phyloP scores from a whole-genome alignment of 2,888 invertebrate species.

The Mantis religiosa region DNA sequence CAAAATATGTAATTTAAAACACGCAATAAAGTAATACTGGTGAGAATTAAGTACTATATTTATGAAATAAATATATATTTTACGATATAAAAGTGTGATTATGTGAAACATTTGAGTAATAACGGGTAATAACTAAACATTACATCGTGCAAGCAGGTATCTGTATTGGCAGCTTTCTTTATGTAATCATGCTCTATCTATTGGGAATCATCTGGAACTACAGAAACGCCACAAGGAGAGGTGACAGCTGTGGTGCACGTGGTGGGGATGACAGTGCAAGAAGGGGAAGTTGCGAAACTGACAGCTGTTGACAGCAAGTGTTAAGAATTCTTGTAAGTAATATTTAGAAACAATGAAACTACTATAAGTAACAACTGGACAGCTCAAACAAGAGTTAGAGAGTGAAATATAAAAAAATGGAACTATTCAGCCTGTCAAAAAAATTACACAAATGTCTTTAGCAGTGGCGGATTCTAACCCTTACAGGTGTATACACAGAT shows the following conservation, averaged over 20 bases:
- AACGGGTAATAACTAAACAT: background rate
- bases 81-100: too few species aligned
- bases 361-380: background rate
- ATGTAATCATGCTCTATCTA: background rate
- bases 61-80: too few species aligned
- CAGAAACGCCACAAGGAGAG: background rate
- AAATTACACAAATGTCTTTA: conserved; percentile 85
- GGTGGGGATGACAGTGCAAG: too few species aligned
- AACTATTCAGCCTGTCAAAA: conserved; percentile 46
- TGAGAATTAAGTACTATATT: too few species aligned
- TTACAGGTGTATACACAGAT: too few species aligned
- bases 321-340: background rate
- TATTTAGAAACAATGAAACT: background rate
- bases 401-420: conserved; percentile 38
- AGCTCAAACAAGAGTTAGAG: conserved; percentile 1
- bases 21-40: too few species aligned
- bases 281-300: background rate
- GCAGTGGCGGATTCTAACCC: conserved; percentile 98
- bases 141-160: background rate
- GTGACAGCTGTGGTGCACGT: too few species aligned
- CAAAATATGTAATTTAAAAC: background rate
- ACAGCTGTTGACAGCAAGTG: background rate
- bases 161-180: background rate
- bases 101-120: too few species aligned
- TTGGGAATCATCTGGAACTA: background rate